Conservation (phyloP, 2,113 vertebrate genomes). For the Ardeotis arabs region DNA sequence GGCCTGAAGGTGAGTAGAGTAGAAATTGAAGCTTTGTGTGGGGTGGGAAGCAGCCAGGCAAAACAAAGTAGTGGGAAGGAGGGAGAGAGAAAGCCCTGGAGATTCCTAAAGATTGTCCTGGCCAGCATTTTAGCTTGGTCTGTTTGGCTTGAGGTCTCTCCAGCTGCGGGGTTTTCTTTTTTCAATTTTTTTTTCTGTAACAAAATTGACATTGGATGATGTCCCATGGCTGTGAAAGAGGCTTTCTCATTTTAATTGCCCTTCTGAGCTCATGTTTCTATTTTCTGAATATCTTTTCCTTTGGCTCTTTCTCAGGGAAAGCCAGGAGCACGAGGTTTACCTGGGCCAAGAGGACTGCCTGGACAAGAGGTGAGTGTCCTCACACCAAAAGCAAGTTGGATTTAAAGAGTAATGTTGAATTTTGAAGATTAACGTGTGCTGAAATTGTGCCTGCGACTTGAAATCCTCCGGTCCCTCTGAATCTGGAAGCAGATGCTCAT, state of each 20-base stretch:
- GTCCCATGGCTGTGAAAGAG: constrained; percentile 52
- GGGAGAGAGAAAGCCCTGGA: constrained; percentile 22
- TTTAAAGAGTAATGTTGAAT: neutral
- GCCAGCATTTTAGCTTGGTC: constrained; percentile 29
- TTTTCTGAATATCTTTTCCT: constrained; percentile 61
- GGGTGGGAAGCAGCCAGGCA: constrained; percentile 27
- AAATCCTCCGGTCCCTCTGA: neutral
- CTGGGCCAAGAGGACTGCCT: constrained; percentile 88
- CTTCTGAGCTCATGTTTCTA: constrained; percentile 9
- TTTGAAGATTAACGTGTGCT: neutral
- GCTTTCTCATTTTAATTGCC: constrained; percentile 50
- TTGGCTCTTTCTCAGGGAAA: constrained; percentile 83
- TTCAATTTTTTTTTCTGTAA: constrained; percentile 28
- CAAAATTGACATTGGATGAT: constrained; percentile 72
- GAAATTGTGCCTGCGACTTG: neutral
- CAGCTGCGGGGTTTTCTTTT: constrained; percentile 43
- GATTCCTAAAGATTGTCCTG: constrained; percentile 57
- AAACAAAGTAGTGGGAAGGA: constrained; percentile 8
- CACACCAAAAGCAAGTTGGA: neutral
- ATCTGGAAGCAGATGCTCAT: neutral
- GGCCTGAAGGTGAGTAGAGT: constrained; percentile 87
- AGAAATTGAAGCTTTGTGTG: neutral
- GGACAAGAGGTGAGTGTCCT: constrained; percentile 87
- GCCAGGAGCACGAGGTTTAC: constrained; percentile 89
- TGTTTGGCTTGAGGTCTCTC: constrained; percentile 71